Evolutionary conservation across 2,113 vertebrate species (phyloP), one percentile per base, ranked within the genome.

Genomic region (Azemiops feae): DNA sequence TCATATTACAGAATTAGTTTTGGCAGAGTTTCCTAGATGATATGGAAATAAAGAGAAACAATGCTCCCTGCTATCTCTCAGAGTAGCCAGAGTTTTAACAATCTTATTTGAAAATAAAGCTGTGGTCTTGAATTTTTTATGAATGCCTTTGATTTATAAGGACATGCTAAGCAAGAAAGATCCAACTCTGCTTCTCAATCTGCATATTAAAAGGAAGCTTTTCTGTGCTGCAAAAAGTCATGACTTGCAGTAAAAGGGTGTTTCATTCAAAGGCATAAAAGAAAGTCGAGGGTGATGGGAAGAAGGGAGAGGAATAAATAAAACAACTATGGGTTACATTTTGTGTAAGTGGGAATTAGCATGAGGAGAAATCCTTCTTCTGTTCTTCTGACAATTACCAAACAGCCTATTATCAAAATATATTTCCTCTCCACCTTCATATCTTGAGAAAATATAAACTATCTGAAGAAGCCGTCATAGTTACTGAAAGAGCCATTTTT

Each of bases 121-220:
- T 92, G 9, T 58, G 95, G 92, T 91, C 95, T 90, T 94, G 60
- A 95, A 7, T 89, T 88, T 95, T 95, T 93, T 90, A 91, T 95
- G 54, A 95, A 94, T 95, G 94, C 39, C 39, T 94, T 94, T 90
- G 39, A 89, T 93, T 95, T 96, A 94, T 91, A 95, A 96, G 93
- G 90, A 50, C 81, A 58, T 16, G 43, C 88, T 95, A 89, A 85
- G 93, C 93, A 91, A 93, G 85, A 93, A 81, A 92, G 23, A 95
- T 88, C 90, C 92, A 94, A 94, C 92, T 93, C 94, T 91, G 85
- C 87, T 0, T 55, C 94, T 90, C 89, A 54, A 95, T 96, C 95
- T 96, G 93, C 94, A 95, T 96, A 94, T 94, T 96, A 96, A 96
- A 96, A 74, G 95, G 92, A 93, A 54, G 81, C 88, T 96, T 96